These are phyloP conservation scores for Mizuhopecten yessoensis DNA, from an alignment of 1,140 invertebrate genomes.

Conservation along the genomic window DNA sequence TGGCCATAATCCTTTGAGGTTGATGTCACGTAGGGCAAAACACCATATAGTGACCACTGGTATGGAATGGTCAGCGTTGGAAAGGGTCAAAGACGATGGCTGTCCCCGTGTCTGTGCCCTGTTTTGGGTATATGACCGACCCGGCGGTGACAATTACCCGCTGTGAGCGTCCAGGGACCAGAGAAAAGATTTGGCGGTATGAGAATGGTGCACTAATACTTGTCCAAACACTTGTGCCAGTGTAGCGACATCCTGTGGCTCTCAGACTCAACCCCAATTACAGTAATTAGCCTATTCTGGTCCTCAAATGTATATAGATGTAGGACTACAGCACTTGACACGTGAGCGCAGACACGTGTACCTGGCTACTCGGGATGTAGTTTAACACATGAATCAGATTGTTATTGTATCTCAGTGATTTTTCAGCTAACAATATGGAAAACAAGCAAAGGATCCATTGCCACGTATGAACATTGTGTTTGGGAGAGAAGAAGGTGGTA, in stretches of 20 bases:
- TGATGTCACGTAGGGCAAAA: not conserved
- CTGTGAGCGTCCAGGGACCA: not conserved
- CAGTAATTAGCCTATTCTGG: not conserved
- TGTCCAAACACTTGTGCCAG: not conserved
- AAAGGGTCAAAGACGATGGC: too few species aligned
- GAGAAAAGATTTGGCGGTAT: not conserved
- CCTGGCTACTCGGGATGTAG: not conserved
- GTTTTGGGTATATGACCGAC: not conserved
- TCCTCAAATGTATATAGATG: not conserved
- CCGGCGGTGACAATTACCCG: not conserved
- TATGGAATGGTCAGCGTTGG: too few species aligned
- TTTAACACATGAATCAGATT: not conserved
- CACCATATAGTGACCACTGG: not conserved
- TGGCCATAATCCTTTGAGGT: too few species aligned
- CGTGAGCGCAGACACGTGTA: not conserved
- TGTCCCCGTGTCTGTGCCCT: too few species aligned
- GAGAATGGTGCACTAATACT: not conserved
- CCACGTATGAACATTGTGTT: too few species aligned
- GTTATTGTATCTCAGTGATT: too few species aligned
- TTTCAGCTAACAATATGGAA: too few species aligned
- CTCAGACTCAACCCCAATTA: slow-evolving; percentile 5
- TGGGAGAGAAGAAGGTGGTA: too few species aligned
- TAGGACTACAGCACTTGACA: not conserved
- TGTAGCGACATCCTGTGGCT: not conserved
- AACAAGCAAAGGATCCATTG: too few species aligned